These are phyloP conservation scores for Diarsia rubi DNA, from an alignment of 2,888 invertebrate species.

Conservation along the genomic window DNA sequence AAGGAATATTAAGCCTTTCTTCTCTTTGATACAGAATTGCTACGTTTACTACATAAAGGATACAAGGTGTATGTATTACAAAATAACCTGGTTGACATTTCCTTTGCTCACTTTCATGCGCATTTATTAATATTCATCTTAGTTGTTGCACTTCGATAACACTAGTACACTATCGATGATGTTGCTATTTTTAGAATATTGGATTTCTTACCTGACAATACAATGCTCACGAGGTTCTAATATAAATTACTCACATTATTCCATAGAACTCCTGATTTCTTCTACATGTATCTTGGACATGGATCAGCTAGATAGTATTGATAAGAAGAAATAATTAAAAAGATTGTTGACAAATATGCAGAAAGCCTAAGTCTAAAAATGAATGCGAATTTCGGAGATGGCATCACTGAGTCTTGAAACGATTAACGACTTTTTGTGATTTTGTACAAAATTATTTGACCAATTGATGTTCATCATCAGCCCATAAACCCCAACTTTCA, in stretches of 20 bases:
- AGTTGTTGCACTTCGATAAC: constrained; percentile 24
- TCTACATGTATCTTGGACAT: background rate
- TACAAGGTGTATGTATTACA: constrained; percentile 50
- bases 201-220: background rate
- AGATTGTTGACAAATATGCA: background rate
- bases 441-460: background rate
- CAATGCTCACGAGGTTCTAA: too few relatives aligned
- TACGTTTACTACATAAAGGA: constrained; percentile 50
- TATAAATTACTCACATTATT: background rate
- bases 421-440: background rate
- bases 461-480: background rate
- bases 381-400: background rate
- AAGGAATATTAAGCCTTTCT: constrained; percentile 11
- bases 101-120: constrained; percentile 24
- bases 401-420: background rate
- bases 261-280: background rate
- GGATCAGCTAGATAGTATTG: background rate
- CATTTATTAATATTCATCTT: constrained; percentile 28
- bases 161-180: background rate
- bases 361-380: background rate
- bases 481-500: too few relatives aligned
- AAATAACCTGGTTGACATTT: constrained; percentile 24
- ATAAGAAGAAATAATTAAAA: background rate
- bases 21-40: constrained; percentile 43
- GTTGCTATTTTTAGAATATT: background rate